Percentiles rank a stretch among this genome's conserved stretches.
Conservation (phyloP, 2,113 vertebrate genomes). For the Dicrurus megarhynchus region DNA sequence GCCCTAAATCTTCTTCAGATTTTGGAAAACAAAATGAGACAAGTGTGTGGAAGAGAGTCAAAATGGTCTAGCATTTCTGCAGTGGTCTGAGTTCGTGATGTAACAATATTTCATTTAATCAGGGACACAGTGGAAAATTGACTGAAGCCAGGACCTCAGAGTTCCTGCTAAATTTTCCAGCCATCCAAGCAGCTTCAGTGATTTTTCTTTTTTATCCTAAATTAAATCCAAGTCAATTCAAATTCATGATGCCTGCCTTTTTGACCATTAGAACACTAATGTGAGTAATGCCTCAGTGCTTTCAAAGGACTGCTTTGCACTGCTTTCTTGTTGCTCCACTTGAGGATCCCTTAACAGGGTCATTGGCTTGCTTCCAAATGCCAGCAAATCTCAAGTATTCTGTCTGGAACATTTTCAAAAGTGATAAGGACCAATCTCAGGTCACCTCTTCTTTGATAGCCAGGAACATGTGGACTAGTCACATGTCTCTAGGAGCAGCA, state of each 20-base stretch:
- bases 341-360: background rate
- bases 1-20: background rate
- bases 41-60: background rate
- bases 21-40: background rate
- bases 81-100: background rate
- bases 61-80: background rate
- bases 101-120: background rate
- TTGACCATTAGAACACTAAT: background rate
- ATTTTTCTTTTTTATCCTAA: background rate
- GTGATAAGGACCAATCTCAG: background rate
- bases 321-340: background rate
- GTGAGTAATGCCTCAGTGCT: background rate
- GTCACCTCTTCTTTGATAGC: background rate
- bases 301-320: background rate
- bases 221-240: background rate
- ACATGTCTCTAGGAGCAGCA: background rate
- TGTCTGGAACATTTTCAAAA: background rate
- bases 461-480: background rate
- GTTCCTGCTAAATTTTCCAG: background rate
- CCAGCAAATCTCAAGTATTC: background rate
- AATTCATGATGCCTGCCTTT: background rate
- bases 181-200: background rate
- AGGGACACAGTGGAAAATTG: background rate
- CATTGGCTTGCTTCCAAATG: background rate
- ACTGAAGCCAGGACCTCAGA: background rate